These are phyloP conservation scores for Lagorchestes hirsutus DNA, from an alignment of 2,797 vertebrate species.

Conservation along the genomic window DNA sequence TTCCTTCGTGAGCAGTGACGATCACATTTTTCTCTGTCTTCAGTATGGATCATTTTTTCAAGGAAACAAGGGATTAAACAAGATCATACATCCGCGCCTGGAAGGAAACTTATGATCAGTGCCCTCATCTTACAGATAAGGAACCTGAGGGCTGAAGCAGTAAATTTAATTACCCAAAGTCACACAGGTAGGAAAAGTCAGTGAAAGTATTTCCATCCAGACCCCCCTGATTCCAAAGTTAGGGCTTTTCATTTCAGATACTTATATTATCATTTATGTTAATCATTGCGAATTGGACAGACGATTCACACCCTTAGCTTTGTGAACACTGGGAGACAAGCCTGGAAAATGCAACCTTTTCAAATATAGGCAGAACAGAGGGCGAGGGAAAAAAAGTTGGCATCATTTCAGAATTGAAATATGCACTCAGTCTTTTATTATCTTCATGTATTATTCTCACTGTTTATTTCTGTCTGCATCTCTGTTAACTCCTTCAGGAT, in stretches of 20 bases:
- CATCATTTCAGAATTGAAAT: background rate
- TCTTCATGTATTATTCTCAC: background rate
- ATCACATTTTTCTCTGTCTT: conserved; percentile 15
- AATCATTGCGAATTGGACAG: background rate
- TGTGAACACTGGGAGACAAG: background rate
- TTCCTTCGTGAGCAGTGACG: background rate
- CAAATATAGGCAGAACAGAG: background rate
- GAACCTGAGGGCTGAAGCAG: background rate
- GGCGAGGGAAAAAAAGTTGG: background rate
- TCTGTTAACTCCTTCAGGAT: background rate
- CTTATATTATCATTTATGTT: background rate
- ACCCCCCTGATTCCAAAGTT: background rate
- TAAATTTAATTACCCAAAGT: background rate
- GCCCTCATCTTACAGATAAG: background rate
- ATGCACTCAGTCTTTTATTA: background rate
- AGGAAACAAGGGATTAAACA: conserved; percentile 32
- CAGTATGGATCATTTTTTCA: conserved; percentile 1
- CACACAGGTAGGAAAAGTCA: background rate
- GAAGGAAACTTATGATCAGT: background rate
- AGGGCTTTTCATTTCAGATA: background rate
- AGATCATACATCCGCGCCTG: background rate
- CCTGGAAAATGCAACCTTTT: background rate
- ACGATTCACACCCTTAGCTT: background rate
- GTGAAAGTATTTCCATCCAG: background rate
- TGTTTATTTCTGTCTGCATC: background rate